phyloP scores from a whole-genome alignment of 2,888 invertebrate species.

The Spilosoma lubricipeda region DNA sequence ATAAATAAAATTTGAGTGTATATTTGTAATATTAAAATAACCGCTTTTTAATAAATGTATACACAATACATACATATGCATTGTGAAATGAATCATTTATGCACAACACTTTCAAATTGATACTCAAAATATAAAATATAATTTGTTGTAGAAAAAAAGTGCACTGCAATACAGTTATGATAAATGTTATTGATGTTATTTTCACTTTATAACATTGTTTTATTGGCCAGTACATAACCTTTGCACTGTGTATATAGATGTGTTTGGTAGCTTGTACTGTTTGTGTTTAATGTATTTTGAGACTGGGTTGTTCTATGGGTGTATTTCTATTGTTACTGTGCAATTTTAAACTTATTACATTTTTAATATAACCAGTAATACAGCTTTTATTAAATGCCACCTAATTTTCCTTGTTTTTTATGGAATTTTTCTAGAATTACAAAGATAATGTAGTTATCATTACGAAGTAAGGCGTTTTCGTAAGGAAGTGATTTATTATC shows the following conservation, averaged over 20 bases:
- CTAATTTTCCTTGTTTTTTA: background rate
- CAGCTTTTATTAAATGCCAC: background rate
- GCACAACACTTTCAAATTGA: background rate
- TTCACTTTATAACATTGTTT: background rate
- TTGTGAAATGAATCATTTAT: background rate
- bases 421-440: background rate
- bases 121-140: background rate
- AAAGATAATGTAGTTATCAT: background rate
- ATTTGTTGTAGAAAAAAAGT: background rate
- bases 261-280: background rate
- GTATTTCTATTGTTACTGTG: slow-evolving; percentile 40
- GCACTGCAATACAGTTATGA: background rate
- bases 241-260: background rate
- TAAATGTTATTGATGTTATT: background rate
- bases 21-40: too few species aligned
- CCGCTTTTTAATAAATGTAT: too few species aligned
- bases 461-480: background rate
- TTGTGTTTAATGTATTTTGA: slow-evolving; percentile 11
- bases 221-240: background rate
- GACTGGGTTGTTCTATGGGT: slow-evolving; percentile 35
- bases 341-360: slow-evolving; percentile 44
- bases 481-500: background rate
- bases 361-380: slow-evolving; percentile 5
- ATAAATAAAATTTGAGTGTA: too few species aligned
- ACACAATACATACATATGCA: too few species aligned